Evolutionary conservation across 2,888 invertebrate genomes (phyloP), one percentile per base, ranked within the genome.

Genomic region (Phengaris arion): DNA sequence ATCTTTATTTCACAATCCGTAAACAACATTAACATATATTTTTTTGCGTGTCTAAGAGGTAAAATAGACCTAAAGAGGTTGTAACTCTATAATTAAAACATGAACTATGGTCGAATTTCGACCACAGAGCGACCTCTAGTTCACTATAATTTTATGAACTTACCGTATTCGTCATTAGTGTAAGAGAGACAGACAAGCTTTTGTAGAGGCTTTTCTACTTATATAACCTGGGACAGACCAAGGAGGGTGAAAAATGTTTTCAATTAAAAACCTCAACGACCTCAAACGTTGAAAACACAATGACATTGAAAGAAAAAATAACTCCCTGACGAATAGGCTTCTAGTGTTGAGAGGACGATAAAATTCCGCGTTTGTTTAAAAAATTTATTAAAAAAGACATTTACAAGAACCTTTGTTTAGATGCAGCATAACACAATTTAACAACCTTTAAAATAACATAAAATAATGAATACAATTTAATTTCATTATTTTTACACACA

Each of bases 261-360:
- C 35, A 72, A 72, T 72, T 72, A 72, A 72, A 54, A 52, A 15
- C 22, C 54, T 35, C 54, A 72, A 72, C 35, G 72, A 72, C 72
- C 35, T 72, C 52, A 52, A 54, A 72, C 72, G 72, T 72, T 35
- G 35, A 52, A 72, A 72, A 54, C 72, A 72, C 72, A 72, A 35
- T 54, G 72, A 72, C 54, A 72, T 72, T n/a, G 51, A 68, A 68
- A 48, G 68, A 51, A 54, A 22, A 70, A 48, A 52, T 52, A 54
- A 35, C 70, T 35, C 52, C 72, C 54, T 35, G 52, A 70, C 52
- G 72, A 52, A 72, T 35, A 35, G 52, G 12, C 72, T 54, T 10
- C 6, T 54, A 8, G 72, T 22, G 35, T 52, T 54, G 12, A 48
- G 72, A 70, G 70, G 51, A 15, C 22, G 10, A 70, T 70, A 52